phyloP scores from a whole-genome alignment of 2,797 vertebrate species.

The Helicolenus hilgendorfi region DNA sequence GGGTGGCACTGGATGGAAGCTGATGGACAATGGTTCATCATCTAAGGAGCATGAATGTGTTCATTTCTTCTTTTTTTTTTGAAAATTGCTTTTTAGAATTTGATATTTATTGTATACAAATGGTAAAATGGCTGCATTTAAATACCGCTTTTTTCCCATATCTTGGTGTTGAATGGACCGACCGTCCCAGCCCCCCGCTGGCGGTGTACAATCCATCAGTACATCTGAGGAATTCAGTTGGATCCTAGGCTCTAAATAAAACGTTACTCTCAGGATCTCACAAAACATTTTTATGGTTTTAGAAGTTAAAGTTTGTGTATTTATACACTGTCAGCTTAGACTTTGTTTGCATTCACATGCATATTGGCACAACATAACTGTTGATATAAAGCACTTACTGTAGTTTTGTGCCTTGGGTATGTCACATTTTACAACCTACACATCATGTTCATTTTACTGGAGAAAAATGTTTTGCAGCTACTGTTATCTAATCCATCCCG shows the following conservation, averaged over 20 bases:
- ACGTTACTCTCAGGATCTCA: not conserved
- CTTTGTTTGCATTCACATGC: not conserved
- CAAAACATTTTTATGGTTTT: not conserved
- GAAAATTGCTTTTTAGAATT: not conserved
- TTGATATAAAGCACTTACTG: not conserved
- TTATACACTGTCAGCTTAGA: not conserved
- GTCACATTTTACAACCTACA: not conserved
- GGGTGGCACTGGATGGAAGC: not conserved
- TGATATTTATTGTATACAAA: not conserved
- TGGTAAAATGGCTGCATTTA: not conserved
- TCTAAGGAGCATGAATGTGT: not conserved
- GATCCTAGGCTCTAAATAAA: not conserved
- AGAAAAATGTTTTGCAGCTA: not conserved
- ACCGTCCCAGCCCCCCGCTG: not conserved
- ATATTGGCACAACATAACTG: not conserved
- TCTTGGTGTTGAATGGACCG: not conserved
- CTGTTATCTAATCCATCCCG: not conserved
- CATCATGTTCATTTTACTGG: not conserved
- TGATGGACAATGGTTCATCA: not conserved
- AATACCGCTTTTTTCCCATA: not conserved
- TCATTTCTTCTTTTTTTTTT: not conserved
- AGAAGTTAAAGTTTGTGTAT: not conserved
- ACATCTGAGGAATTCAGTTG: not conserved
- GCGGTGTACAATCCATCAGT: rapidly evolving
- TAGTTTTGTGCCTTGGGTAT: not conserved